phyloP scores from a whole-genome alignment of 1,140 invertebrate species.

The Diuraphis noxia region DNA sequence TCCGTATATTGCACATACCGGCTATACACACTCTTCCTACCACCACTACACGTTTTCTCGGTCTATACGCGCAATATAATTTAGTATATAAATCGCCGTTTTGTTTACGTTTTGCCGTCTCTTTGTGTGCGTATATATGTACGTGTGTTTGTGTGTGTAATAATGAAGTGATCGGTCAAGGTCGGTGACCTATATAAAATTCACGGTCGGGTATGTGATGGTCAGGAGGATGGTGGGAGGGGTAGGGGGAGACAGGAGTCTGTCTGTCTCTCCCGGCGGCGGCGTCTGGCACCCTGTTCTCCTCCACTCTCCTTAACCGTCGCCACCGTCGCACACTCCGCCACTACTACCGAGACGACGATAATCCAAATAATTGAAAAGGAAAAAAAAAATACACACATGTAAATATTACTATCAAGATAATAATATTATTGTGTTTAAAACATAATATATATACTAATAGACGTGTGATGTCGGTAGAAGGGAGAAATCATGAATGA shows the following conservation, averaged over 20 bases:
- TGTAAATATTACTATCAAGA: constrained; percentile 21
- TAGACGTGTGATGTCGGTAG: neutral
- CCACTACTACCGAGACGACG: neutral
- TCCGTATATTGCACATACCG: neutral
- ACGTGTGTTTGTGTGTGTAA: constrained; percentile 42
- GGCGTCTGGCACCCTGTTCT: constrained; percentile 45
- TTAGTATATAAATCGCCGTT: constrained; percentile 28
- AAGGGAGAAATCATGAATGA: constrained; percentile 17
- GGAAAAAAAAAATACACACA: constrained; percentile 34
- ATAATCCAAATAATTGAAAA: constrained; percentile 50
- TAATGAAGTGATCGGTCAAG: constrained; percentile 54
- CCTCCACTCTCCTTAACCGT: neutral
- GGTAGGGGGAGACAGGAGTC: constrained; percentile 44
- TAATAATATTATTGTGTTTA: constrained; percentile 26
- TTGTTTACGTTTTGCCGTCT: constrained; percentile 52
- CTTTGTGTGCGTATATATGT: constrained; percentile 35
- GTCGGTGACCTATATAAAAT: constrained; percentile 53
- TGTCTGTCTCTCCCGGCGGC: constrained; percentile 51
- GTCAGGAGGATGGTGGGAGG: neutral
- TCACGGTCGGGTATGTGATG: constrained; percentile 41
- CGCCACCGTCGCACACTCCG: neutral
- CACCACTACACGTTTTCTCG: neutral
- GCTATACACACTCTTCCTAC: neutral
- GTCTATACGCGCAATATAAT: neutral
- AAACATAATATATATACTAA: neutral